Conservation (phyloP, 2,888 invertebrate genomes). For the Pristionchus fissidentatus region DNA sequence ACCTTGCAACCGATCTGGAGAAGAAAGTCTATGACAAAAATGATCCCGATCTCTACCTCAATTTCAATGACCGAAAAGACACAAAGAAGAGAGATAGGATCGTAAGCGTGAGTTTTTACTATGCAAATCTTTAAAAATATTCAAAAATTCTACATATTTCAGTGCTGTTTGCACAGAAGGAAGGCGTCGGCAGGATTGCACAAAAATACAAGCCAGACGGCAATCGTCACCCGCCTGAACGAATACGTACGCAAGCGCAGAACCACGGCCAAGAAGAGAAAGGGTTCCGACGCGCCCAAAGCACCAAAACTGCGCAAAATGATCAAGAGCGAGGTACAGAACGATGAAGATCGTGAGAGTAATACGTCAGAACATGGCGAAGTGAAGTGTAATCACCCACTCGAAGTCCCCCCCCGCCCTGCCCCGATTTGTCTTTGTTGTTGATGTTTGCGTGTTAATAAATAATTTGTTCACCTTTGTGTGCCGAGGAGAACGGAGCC, state of each 20-base stretch:
- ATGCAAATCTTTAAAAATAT: background rate
- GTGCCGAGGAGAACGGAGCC: no score
- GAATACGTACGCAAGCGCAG: background rate
- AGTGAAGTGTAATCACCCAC: no score
- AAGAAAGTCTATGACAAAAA: background rate
- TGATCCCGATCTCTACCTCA: background rate
- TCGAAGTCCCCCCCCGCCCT: no score
- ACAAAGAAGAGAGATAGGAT: background rate
- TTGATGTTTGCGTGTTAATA: no score
- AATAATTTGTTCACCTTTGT: no score
- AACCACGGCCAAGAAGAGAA: no score
- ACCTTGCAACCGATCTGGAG: background rate
- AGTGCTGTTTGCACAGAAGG: background rate
- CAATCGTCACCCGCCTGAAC: background rate
- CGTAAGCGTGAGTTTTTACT: background rate
- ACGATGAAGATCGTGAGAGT: no score
- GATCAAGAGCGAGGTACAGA: no score
- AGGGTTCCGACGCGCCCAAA: no score
- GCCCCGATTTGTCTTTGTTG: no score
- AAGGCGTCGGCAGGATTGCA: background rate
- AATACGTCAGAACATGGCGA: no score
- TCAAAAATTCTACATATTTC: background rate
- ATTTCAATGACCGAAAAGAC: background rate
- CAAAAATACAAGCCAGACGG: background rate
- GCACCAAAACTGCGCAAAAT: no score